Percentiles rank a stretch among this genome's conserved stretches.
Evolutionary conservation across 2,797 vertebrate species (phyloP).

Genomic region (Melanotaenia nigrans): DNA sequence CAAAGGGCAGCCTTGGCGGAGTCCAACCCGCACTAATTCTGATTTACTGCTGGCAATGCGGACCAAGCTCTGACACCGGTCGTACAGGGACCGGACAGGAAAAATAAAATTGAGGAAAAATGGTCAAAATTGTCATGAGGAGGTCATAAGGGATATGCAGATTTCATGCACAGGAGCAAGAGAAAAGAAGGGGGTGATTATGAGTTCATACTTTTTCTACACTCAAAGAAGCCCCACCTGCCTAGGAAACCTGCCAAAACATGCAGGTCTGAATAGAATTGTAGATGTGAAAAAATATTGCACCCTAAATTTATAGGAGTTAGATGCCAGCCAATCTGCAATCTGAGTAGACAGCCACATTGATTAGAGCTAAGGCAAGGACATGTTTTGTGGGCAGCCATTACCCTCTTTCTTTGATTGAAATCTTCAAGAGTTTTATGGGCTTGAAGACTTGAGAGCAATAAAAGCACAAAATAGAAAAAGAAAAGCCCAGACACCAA

Average conservation of each 20-base stretch:
- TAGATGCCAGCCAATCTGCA: neutral
- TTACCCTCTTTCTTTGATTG: neutral
- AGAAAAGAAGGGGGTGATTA: too few species aligned
- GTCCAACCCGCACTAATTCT: too few species aligned
- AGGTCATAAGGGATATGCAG: too few species aligned
- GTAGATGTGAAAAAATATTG: neutral
- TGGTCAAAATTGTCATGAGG: too few species aligned
- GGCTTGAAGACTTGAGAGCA: neutral
- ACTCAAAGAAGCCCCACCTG: neutral
- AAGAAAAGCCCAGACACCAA: neutral
- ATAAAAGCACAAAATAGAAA: neutral
- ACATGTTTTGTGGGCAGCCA: neutral
- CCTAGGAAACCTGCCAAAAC: neutral
- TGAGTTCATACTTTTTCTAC: neutral
- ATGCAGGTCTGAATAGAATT: neutral
- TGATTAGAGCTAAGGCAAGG: neutral
- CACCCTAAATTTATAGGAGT: too few species aligned
- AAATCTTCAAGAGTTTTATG: neutral
- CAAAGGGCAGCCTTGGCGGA: too few species aligned
- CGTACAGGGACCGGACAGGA: too few species aligned
- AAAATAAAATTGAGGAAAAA: too few species aligned
- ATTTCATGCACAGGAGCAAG: too few species aligned
- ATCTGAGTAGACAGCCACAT: neutral
- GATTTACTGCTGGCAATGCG: too few species aligned
- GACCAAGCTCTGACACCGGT: too few species aligned